Evolutionary conservation across 1,140 invertebrate genomes (phyloP), one percentile per base, ranked within the genome.

Genomic region (Pachypeltis micranthus): DNA sequence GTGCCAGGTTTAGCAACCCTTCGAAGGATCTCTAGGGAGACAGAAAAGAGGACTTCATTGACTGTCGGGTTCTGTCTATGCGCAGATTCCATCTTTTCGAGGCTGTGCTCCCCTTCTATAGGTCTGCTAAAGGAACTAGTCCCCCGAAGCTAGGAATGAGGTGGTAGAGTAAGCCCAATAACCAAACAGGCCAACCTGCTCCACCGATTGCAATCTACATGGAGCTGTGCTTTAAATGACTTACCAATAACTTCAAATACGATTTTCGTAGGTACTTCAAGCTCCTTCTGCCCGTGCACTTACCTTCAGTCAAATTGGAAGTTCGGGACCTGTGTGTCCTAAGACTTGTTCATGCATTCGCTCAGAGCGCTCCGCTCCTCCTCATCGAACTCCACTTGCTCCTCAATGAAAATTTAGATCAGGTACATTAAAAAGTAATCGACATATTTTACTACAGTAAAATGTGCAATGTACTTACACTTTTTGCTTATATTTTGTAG

Each of bases 291-390:
- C 90, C 91, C 51, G 86, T 91, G n/a, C 86, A 93, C 73, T 73
- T 91, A 47, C 74, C 84, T 62, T 82, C 84, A 67, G 90, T 93
- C 7, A 92, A 92, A 70, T 83, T 86, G 69, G 90, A 93, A 80
- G 77, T 80, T 3, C 72, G 83, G 29, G 84, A 88, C 70, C 71
- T 88, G 2, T 85, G 87, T 70, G 84, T 94, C 72, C 76, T 95
- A 19, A 76, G 91, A 7, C 73, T 94, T 65, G 81, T 93, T 23
- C 91, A 93, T 74, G 90, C 87, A 4, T 93, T 94, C 72, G 84
- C 87, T 66, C 85, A 93, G 73, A 88, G 90, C 3, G 87, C 89
- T 3, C 91, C 91, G 0, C 88, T 94, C 84, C 74, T 95, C 44
- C 74, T 93, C 1, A 75, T 94, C 2, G 90, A 93, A 71, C 73